Conservation (phyloP, 2,113 vertebrate species). For the Myiozetetes cayanensis region DNA sequence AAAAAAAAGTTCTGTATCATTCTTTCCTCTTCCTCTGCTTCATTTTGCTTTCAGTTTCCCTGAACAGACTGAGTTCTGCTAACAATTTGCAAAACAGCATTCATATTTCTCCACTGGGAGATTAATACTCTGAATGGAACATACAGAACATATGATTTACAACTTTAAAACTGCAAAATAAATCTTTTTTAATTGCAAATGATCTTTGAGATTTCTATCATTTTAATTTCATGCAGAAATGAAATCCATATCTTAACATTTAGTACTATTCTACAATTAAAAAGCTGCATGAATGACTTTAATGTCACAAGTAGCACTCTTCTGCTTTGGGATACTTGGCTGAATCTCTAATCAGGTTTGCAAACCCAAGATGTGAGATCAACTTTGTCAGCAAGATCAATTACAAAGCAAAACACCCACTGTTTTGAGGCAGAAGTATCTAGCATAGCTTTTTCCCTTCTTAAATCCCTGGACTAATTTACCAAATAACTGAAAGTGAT, state of each 20-base stretch:
- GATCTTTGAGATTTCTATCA: neutral
- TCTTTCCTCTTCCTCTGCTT: neutral
- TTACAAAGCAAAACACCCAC: neutral
- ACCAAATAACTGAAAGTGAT: neutral
- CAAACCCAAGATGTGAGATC: neutral
- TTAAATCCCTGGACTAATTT: neutral
- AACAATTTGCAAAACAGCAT: neutral
- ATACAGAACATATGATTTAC: neutral
- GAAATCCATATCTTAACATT: neutral
- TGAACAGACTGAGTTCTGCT: neutral
- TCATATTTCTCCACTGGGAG: neutral
- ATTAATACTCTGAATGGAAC: neutral
- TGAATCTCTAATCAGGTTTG: neutral
- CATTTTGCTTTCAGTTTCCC: neutral
- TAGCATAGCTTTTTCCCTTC: neutral
- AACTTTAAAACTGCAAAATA: neutral
- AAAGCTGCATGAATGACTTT: neutral
- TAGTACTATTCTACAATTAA: neutral
- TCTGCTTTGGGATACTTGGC: neutral
- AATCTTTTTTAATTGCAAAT: neutral
- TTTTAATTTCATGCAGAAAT: neutral
- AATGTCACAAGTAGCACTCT: neutral
- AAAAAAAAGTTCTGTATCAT: neutral
- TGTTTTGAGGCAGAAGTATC: neutral
- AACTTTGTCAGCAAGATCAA: fast-evolving